phyloP scores from a whole-genome alignment of 2,113 vertebrate genomes.

The Vanacampus margaritifer region DNA sequence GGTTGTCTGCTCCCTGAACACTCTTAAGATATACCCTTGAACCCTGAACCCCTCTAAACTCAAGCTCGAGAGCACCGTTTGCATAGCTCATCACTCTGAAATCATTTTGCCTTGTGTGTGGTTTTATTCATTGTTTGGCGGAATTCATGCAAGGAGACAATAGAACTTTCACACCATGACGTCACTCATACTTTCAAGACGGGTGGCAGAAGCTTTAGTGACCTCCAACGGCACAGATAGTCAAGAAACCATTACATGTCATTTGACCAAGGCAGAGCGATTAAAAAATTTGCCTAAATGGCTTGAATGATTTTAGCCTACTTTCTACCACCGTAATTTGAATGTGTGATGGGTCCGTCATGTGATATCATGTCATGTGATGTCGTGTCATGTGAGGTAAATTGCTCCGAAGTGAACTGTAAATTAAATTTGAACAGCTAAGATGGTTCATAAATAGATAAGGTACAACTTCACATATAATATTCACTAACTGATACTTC shows the following conservation, averaged over 20 bases:
- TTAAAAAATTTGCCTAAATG: neutral
- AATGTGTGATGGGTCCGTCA: too few species aligned
- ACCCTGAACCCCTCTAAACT: neutral
- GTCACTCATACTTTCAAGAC: neutral
- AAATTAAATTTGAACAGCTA: too few species aligned
- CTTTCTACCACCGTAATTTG: too few species aligned
- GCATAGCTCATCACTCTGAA: neutral
- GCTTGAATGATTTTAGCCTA: too few species aligned
- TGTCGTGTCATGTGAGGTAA: too few species aligned
- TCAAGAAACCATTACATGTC: neutral
- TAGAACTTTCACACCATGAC: neutral
- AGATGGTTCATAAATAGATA: too few species aligned
- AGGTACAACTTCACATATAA: too few species aligned
- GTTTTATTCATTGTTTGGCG: neutral
- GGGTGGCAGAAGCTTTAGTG: neutral
- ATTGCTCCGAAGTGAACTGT: too few species aligned
- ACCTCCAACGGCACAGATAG: neutral
- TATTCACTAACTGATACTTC: too few species aligned
- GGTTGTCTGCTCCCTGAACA: neutral
- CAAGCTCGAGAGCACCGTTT: neutral
- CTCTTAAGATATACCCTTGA: neutral
- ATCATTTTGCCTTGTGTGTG: neutral
- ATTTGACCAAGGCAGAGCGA: neutral
- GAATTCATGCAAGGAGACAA: neutral
- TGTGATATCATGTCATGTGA: too few species aligned